phyloP scores from a whole-genome alignment of 2,888 invertebrate genomes.

The Ceraclea dissimilis region DNA sequence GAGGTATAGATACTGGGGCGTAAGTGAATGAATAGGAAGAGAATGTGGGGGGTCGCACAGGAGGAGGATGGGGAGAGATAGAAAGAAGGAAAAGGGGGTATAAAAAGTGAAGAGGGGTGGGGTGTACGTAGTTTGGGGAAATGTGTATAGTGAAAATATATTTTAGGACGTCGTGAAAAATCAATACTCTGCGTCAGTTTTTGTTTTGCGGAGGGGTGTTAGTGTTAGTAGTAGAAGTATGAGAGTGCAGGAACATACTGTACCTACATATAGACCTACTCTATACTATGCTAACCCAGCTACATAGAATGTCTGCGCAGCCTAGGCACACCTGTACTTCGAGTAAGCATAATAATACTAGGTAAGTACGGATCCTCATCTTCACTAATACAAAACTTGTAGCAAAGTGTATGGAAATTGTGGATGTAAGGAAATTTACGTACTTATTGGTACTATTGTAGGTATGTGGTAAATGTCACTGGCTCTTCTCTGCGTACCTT shows the following conservation, averaged over 20 bases:
- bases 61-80: neutral
- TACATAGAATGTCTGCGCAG: too few relatives aligned
- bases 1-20: conserved; percentile 1
- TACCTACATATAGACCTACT: neutral
- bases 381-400: too few relatives aligned
- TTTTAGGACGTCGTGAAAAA: conserved; percentile 24
- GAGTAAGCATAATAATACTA: too few relatives aligned
- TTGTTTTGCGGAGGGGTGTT: conserved; percentile 10
- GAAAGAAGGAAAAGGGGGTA: conserved; percentile 14
- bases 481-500: too few relatives aligned
- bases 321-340: too few relatives aligned
- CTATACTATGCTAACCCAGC: too few relatives aligned
- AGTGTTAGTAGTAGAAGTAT: neutral
- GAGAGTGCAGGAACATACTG: neutral
- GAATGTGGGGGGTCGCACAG: neutral
- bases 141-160: conserved; percentile 23
- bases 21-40: neutral
- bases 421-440: too few relatives aligned
- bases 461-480: too few relatives aligned
- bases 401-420: too few relatives aligned
- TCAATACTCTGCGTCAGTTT: conserved; percentile 20
- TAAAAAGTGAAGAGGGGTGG: conserved; percentile 8
- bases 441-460: too few relatives aligned
- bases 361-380: too few relatives aligned
- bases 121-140: conserved; percentile 19